These are phyloP conservation scores for Polietes domitor DNA, from an alignment of 2,888 invertebrate species.

Conservation along the genomic window DNA sequence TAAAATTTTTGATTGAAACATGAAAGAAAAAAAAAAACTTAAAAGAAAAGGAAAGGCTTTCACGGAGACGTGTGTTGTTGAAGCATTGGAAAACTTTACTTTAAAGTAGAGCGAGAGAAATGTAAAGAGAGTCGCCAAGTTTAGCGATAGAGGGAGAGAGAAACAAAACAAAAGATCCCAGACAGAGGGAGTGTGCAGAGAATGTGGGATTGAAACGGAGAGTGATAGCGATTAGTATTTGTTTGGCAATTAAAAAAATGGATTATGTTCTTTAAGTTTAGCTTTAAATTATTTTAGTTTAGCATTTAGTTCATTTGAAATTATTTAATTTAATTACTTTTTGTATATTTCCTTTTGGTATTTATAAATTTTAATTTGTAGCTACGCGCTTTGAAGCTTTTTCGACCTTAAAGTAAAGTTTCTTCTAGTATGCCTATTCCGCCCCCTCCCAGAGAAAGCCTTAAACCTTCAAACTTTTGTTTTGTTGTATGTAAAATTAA, in stretches of 20 bases:
- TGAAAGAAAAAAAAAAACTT: too few species aligned
- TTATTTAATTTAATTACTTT: constrained; percentile 25
- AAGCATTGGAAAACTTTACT: constrained; percentile 28
- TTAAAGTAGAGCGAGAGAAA: constrained; percentile 31
- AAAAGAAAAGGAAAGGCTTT: constrained; percentile 38
- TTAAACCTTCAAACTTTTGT: constrained; percentile 43
- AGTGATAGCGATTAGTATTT: constrained; percentile 36
- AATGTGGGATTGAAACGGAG: constrained; percentile 26
- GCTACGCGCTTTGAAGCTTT: constrained; percentile 38
- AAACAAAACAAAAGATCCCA: constrained; percentile 34
- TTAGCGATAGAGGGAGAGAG: constrained; percentile 37
- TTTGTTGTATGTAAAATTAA: constrained; percentile 45
- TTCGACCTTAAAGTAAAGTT: constrained; percentile 20
- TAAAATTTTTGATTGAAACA: constrained; percentile 70
- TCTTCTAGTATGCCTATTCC: constrained; percentile 1
- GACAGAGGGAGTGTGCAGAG: neutral
- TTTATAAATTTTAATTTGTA: constrained; percentile 44
- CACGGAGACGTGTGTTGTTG: neutral
- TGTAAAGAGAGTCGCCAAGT: neutral
- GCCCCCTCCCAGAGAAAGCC: constrained; percentile 20
- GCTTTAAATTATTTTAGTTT: constrained; percentile 40
- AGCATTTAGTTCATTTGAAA: constrained; percentile 29
- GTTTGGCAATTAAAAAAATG: constrained; percentile 51
- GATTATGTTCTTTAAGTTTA: constrained; percentile 56
- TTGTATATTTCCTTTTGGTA: constrained; percentile 45